These are phyloP conservation scores for Meiosimyza platycephala DNA, from an alignment of 2,888 invertebrate species.

Conservation along the genomic window DNA sequence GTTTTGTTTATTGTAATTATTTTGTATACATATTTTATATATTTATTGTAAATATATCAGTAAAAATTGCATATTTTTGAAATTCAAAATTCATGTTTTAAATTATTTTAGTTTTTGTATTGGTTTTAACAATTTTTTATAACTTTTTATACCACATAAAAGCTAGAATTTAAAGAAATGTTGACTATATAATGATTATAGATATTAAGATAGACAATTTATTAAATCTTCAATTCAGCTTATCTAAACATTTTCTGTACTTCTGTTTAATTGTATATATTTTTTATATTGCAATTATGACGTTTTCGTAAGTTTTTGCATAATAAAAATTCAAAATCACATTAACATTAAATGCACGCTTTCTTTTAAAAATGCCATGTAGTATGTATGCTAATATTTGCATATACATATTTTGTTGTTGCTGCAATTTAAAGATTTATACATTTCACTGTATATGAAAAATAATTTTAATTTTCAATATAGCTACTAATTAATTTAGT, in stretches of 20 bases:
- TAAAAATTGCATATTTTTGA: slow-evolving; percentile 3
- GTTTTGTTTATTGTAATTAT: too few species aligned
- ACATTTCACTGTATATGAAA: too few species aligned
- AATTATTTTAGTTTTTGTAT: not conserved
- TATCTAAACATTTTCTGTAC: not conserved
- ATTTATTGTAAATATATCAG: not conserved
- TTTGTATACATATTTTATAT: not conserved
- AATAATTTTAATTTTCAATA: too few species aligned
- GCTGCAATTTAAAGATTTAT: too few species aligned
- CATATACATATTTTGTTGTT: too few species aligned
- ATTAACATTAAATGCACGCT: not conserved
- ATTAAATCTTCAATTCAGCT: not conserved
- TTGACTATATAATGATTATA: not conserved
- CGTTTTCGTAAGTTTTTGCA: not conserved
- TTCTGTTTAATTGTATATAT: not conserved
- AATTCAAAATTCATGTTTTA: slow-evolving; percentile 21
- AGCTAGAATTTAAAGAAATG: slow-evolving; percentile 23
- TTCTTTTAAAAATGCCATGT: too few species aligned
- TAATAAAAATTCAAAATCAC: slow-evolving; percentile 29
- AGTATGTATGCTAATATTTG: too few species aligned
- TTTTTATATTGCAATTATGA: not conserved
- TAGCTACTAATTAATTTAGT: slow-evolving; percentile 49
- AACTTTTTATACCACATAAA: not conserved
- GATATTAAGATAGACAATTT: not conserved
- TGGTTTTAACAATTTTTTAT: not conserved